phyloP scores from a whole-genome alignment of 2,888 invertebrate genomes.

The Brassicogethes aeneus region DNA sequence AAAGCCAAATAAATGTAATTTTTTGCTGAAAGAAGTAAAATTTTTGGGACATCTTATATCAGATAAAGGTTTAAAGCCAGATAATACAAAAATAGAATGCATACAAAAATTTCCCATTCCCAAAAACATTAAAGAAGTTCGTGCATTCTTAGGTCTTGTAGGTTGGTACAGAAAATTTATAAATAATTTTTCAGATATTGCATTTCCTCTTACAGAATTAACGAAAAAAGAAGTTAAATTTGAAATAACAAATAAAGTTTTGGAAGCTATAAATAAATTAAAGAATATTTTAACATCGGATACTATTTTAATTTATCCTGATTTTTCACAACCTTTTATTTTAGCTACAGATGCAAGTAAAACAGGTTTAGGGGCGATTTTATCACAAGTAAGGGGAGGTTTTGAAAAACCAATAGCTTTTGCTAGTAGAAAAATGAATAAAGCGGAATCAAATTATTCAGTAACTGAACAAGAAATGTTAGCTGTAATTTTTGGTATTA shows the following conservation, averaged over 20 bases:
- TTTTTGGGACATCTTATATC: background rate
- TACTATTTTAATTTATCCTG: background rate
- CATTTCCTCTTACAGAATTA: background rate
- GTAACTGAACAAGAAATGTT: constrained; percentile 1
- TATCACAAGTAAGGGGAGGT: background rate
- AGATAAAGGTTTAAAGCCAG: background rate
- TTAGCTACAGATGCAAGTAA: background rate
- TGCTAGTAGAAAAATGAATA: background rate
- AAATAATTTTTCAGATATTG: background rate
- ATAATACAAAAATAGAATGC: background rate
- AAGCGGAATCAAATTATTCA: background rate
- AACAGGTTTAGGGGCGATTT: background rate
- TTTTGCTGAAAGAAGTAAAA: background rate
- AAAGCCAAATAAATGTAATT: background rate
- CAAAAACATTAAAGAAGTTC: background rate
- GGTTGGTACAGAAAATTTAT: background rate
- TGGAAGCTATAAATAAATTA: constrained; percentile 3
- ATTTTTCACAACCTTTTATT: background rate
- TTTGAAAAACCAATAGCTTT: background rate
- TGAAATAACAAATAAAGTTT: constrained; percentile 6
- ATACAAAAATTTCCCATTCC: background rate
- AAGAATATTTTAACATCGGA: background rate
- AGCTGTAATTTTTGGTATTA: constrained; percentile 3
- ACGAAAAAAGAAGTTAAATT: background rate
- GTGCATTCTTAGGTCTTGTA: background rate